phyloP scores from a whole-genome alignment of 2,888 invertebrate genomes.

The Caradrina kadenii region DNA sequence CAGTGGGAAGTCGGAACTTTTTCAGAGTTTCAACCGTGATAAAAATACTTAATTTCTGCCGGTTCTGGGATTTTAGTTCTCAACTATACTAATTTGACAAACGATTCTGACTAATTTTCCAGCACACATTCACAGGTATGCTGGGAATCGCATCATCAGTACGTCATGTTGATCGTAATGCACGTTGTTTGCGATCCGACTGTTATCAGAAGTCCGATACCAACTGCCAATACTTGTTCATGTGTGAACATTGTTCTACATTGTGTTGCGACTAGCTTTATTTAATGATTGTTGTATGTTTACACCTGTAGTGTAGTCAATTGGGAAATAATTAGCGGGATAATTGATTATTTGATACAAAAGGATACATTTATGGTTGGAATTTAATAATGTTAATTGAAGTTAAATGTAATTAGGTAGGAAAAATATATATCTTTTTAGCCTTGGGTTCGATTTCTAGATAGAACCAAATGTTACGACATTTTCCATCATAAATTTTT shows the following conservation, averaged over 20 bases:
- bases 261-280: background rate
- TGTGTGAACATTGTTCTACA: conserved; percentile 13
- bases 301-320: background rate
- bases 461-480: no score
- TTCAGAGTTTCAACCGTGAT: no score
- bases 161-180: conserved; percentile 6
- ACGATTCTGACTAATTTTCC: background rate
- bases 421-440: no score
- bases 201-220: conserved; percentile 14
- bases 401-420: no score
- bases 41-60: no score
- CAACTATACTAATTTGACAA: no score
- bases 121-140: background rate
- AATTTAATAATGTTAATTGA: no score
- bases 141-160: no score
- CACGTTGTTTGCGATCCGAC: conserved; percentile 5
- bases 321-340: background rate
- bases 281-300: background rate
- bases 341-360: background rate
- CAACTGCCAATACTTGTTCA: background rate
- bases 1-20: no score
- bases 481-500: no score
- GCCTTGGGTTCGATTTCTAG: no score
- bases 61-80: no score
- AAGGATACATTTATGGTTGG: background rate